Conservation (phyloP, 2,888 invertebrate species). For the Sycophila texana region DNA sequence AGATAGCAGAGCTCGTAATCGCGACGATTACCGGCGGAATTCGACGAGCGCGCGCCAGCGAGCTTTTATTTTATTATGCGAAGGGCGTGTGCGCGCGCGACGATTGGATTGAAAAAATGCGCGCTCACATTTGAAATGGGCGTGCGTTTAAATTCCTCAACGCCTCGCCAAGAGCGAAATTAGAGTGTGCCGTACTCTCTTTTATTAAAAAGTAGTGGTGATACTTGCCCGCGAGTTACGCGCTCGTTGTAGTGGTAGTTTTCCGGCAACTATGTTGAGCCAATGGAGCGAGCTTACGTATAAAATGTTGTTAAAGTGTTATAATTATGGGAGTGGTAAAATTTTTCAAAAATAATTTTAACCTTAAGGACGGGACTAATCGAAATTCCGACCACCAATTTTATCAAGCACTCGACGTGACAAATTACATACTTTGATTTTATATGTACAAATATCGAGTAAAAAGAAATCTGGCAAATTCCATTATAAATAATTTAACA, state of each 20-base stretch:
- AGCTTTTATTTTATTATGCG: slow-evolving; percentile 55
- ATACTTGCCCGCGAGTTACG: background rate
- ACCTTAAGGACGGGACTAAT: no score
- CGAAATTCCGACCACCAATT: no score
- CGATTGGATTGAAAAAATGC: slow-evolving; percentile 57
- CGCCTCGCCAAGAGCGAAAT: slow-evolving; percentile 45
- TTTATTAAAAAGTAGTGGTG: slow-evolving; percentile 44
- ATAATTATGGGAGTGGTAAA: no score
- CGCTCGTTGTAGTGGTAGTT: no score
- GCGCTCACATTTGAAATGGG: slow-evolving; percentile 24
- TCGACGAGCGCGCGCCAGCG: slow-evolving; percentile 29
- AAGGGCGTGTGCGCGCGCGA: slow-evolving; percentile 22
- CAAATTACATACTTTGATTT: no score
- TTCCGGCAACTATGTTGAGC: no score
- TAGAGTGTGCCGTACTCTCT: slow-evolving; percentile 26
- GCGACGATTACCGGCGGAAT: slow-evolving; percentile 53
- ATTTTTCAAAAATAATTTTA: no score
- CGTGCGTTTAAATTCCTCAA: slow-evolving; percentile 52
- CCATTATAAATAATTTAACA: no score
- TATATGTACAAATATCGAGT: no score
- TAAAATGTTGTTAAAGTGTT: background rate
- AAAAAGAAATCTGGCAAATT: no score
- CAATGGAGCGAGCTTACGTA: background rate
- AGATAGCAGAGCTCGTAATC: slow-evolving; percentile 57
- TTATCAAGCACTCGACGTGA: no score